Base-by-base conservation (phyloP, 2,113 vertebrate genomes). In the Pteruthius melanotis region DNA sequence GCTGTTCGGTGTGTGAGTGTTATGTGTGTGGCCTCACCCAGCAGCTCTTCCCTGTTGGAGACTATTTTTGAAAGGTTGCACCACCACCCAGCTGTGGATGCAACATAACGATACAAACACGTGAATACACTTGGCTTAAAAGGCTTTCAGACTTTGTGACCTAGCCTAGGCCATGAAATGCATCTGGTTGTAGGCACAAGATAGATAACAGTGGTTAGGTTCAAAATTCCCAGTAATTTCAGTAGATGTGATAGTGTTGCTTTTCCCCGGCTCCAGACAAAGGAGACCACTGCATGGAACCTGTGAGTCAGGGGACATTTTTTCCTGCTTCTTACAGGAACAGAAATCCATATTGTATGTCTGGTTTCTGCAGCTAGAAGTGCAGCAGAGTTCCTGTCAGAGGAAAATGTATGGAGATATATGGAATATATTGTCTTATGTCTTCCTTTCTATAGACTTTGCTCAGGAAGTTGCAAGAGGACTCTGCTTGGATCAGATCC, bases 131-230 rank as follows among this genome's bases (percentile, higher is more conserved):
- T 27, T 68, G 31, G 3, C 24, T 88, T 72, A 15, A 56, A 69
- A 65, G 6, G 1, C 22, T 79, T 82, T 70, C 45, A 56, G 26
- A 47, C 6, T 60, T 71, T 1, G 2, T 40, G 28, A 72, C 10
- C 31, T 37, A 33, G 2, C 6, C 42, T 70, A 59, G 27, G 52
- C 9, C 40, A 30, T 5, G 4, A 28, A 87, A 64, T n/a, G 1
- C 37, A 78, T 49, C 11, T 87, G 40, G 3, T 31, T 3, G 0
- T 33, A 77, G 75, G 37, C 22, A 28, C 0, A 0, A 63, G 16
- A 49, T 4, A 52, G 68, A 31, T 50, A 44, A 60, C 5, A 35
- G 35, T 64, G 52, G 7, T 15, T 24, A 27, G 2, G 7, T 9
- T 70, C 30, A 76, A 56, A 94, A 44, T 28, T 88, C 23, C 35